Base-by-base conservation (phyloP, 2,113 vertebrate species). In the Oncorhynchus tshawytscha region DNA sequence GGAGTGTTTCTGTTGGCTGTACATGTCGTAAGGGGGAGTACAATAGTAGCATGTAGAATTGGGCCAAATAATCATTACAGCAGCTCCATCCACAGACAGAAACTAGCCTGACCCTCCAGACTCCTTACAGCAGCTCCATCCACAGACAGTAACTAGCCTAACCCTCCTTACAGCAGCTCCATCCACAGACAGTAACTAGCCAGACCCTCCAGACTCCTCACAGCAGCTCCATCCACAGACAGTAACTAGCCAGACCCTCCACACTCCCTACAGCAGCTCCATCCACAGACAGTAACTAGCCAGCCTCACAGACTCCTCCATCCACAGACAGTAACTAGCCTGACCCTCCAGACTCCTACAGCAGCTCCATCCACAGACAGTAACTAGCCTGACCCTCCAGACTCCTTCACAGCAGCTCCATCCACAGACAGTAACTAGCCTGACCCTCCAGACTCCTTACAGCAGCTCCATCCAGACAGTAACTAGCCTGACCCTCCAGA, bases 1-100 rank as follows among this genome's bases (percentile, higher is more conserved):
- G 67, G 74, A 81, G 68, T 81, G 81, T 85, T 89, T 88, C 82
- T 87, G 78, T 88, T 86, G 81, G 78, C 79, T 12, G n/a, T 5
- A 7, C 6, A 48, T 24, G 2, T 16, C 6, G 20, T 22, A 60
- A 60, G n/a, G 20, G 57, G 13, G 57, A 60, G 16, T 20, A 15
- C 16, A n/a, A 60, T 60, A 60, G 57, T 60, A 60, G 18, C n/a
- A 60, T 60, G 5, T 3, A 2, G 20, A 7, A 22, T 15, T 12
- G 59, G 2, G 59, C 7, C 18, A 62, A 62, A 62, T 5, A 8
- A n/a, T 62, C n/a, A 5, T 15, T 22, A 16, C 49, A 60, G 20
- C 59, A 13, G 2, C 27, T 34, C 31, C 31, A 34, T 34, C 5
- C 57, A 60, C 31, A 34, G 5, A 34, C 31, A 34, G 31, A 7